Base-by-base conservation (phyloP, 2,888 invertebrate genomes). In the Fragum fragum region DNA sequence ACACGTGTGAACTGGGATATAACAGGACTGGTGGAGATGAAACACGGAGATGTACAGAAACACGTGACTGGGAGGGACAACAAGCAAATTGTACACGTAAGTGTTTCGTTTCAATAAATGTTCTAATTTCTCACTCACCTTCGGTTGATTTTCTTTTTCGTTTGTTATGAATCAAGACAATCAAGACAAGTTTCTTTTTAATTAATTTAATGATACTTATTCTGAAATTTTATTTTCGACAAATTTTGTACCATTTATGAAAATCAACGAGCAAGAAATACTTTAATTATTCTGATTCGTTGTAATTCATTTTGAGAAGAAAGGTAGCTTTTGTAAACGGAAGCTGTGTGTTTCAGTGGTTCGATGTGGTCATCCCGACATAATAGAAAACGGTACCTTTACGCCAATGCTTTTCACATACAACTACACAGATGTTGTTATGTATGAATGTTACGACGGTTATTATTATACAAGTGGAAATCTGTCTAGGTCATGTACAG, bases 1-100 rank as follows among this genome's bases (percentile, higher is more conserved):
- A 85, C 59, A 66, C 78, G n/a, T 85, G 82, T 68, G 80, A 80
- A 21, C 59, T 85, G 29, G 85, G 85, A 7, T 85, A 81, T 57
- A 85, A 82, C 69, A 52, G 78, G 39, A 85, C 80, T n/a, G 78
- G 53, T 47, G 85, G 85, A 3, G 82, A 85, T 68, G 78, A 55
- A 21, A 78, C 78, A 47, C 47, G n/a, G 47, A 47, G 47, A 47
- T 47, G 47, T 47, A 47, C 47, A 47, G 47, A 47, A 47, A 47
- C 47, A 14, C 47, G 47, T 18, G 47, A 47, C 47, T 47, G 47
- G 47, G 47, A 47, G 18, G 47, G 47, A 47, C 14, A 18, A 47
- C 47, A 47, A n/a, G 32, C 47, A 9, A 47, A 47, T 16, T 47
- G 47, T 47, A 47, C 47, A 47, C 16, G 47, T 47, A n/a, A 47